Conservation (phyloP, 2,113 vertebrate species). For the Takifugu bimaculatus region DNA sequence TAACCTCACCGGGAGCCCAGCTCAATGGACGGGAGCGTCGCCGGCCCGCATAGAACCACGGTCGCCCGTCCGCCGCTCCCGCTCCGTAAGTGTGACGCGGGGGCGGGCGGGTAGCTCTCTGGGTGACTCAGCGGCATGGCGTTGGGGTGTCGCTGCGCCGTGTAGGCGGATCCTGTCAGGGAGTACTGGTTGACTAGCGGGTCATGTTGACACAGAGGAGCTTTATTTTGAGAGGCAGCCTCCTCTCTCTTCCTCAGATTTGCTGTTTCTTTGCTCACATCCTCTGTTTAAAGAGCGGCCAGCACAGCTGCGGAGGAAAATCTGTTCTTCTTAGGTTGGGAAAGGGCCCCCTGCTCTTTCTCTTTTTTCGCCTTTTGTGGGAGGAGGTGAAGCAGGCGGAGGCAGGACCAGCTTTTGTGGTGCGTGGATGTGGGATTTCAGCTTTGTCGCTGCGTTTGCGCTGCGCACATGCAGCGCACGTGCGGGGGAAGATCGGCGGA, state of each 20-base stretch:
- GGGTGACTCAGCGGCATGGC: constrained; percentile 17
- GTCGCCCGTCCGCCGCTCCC: constrained; percentile 53
- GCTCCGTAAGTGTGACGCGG: neutral
- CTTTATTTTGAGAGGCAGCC: constrained; percentile 33
- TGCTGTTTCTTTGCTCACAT: constrained; percentile 18
- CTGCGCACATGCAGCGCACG: constrained; percentile 31
- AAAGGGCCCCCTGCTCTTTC: neutral
- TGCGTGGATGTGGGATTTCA: constrained; percentile 45
- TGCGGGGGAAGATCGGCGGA: constrained; percentile 23
- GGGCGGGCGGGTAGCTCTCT: neutral
- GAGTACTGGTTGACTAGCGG: constrained; percentile 11
- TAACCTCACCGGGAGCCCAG: constrained; percentile 48
- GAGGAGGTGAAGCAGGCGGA: constrained; percentile 14
- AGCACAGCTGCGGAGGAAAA: constrained; percentile 15
- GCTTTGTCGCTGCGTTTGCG: constrained; percentile 50
- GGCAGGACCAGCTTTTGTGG: constrained; percentile 55
- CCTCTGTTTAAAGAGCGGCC: constrained; percentile 25
- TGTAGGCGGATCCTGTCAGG: constrained; percentile 17
- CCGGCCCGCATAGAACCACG: constrained; percentile 6
- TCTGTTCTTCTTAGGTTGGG: constrained; percentile 47
- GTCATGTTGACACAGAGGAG: constrained; percentile 50
- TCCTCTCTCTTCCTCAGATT: constrained; percentile 15
- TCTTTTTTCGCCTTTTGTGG: neutral
- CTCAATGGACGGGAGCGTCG: constrained; percentile 7
- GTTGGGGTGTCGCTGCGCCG: constrained; percentile 26